Conservation (phyloP, 2,797 vertebrate species). For the Siniperca scherzeri region DNA sequence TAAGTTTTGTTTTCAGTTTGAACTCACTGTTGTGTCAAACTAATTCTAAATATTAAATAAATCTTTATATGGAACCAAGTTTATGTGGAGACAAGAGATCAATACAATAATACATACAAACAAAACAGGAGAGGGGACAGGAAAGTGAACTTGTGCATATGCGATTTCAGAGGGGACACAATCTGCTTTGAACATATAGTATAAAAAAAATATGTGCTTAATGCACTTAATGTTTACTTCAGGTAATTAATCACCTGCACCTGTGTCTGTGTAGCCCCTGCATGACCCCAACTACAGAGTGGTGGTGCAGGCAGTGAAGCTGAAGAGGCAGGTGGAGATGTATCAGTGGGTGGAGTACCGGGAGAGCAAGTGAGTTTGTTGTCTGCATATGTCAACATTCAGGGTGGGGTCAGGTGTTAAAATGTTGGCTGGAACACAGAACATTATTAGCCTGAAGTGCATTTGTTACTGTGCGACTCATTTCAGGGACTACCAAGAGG, state of each 20-base stretch:
- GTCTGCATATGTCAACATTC: slow-evolving; percentile 9
- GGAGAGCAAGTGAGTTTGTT: slow-evolving; percentile 89
- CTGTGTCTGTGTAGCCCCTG: slow-evolving; percentile 86
- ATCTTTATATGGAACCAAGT: not conserved
- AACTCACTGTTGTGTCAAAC: not conserved
- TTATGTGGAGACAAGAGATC: not conserved
- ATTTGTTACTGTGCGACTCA: not conserved
- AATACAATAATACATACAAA: not conserved
- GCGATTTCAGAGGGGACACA: not conserved
- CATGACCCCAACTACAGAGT: slow-evolving; percentile 96
- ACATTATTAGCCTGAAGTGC: not conserved
- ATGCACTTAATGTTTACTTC: not conserved
- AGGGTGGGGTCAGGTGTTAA: slow-evolving; percentile 9
- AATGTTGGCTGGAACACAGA: not conserved
- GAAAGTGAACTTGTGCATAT: not conserved
- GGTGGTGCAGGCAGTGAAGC: slow-evolving; percentile 91
- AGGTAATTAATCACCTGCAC: no score
- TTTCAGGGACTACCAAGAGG: slow-evolving; percentile 84
- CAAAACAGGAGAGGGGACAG: not conserved
- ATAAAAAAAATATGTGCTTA: not conserved
- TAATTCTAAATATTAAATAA: not conserved
- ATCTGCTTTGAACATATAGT: not conserved
- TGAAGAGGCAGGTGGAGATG: slow-evolving; percentile 96
- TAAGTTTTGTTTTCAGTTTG: not conserved
- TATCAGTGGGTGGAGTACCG: slow-evolving; percentile 97